Evolutionary conservation across 1,140 invertebrate genomes (phyloP), one percentile per base, ranked within the genome.

Genomic region (Copidosoma floridanum): DNA sequence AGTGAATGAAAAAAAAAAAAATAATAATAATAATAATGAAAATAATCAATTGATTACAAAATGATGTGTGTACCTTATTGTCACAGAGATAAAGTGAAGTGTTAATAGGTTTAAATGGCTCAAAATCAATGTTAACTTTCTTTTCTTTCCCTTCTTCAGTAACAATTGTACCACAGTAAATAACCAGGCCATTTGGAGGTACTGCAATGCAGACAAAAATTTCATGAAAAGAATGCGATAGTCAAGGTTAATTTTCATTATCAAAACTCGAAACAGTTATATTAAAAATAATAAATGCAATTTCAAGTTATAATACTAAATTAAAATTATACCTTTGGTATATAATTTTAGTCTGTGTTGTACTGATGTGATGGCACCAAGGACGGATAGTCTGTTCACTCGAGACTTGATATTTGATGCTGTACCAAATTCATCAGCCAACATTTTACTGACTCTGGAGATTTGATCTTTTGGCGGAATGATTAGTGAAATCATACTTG

Each of bases 111-210:
- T 99, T 98, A 81, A 99, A 99, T 47, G 97, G 98, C 82, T 99
- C 97, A 83, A 99, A 99, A 84, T 99, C 97, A 71, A 99, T 99
- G 82, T 99, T 99, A 4, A 99, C 97, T 85, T 99, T 99, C 82
- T 99, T 99, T 78, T 99, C 97, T 81, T 99, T 99, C 24, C 97
- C 97, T 84, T 99, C 98, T 76, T 99, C 97, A n/a, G 97, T 99
- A 29, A 99, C 95, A 75, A 99, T 99, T 35, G 97, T 99, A 64
- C 98, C 98, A 82, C 98, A 99, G 82, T 99, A 99, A 72, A 99
- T 97, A 16, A 99, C 98, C 74, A 99, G 85, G 68, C 98, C 98
- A 87, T 99, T 99, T 43, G 95, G 92, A 70, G 97, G 97, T 73
- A 99, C 97, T 97, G 80, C n/a, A n/a, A n/a, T n/a, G n/a, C n/a